phyloP scores from a whole-genome alignment of 2,797 vertebrate species.

The Uromys caudimaculatus region DNA sequence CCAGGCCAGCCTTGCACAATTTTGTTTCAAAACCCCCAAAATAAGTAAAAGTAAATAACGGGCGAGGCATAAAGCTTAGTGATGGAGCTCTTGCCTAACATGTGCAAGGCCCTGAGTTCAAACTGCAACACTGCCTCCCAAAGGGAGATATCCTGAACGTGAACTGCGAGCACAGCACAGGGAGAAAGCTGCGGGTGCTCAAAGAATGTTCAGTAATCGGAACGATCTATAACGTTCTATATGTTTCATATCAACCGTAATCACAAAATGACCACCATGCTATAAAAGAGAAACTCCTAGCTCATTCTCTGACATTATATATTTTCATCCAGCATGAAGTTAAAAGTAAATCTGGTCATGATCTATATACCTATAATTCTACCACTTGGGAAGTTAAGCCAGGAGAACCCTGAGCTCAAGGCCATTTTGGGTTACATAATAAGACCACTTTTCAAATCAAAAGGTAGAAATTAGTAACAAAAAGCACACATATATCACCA shows the following conservation, averaged over 20 bases:
- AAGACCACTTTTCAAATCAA: not conserved
- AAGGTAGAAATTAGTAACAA: not conserved
- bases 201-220: not conserved
- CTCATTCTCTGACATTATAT: not conserved
- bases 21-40: not conserved
- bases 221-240: not conserved
- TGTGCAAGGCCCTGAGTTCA: not conserved
- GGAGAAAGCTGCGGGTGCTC: no score
- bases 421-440: not conserved
- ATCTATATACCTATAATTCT: not conserved
- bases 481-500: not conserved
- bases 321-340: not conserved
- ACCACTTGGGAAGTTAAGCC: not conserved
- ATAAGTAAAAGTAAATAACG: not conserved
- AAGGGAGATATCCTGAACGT: not conserved
- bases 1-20: not conserved
- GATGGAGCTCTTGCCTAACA: not conserved
- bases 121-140: not conserved
- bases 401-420: not conserved
- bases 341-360: not conserved
- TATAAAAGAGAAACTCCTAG: not conserved
- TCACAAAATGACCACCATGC: not conserved
- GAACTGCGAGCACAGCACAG: not conserved
- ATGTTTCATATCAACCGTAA: not conserved
- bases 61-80: no score